Base-by-base conservation (phyloP, 1,140 invertebrate genomes). In the Hydropsyche tenuis region DNA sequence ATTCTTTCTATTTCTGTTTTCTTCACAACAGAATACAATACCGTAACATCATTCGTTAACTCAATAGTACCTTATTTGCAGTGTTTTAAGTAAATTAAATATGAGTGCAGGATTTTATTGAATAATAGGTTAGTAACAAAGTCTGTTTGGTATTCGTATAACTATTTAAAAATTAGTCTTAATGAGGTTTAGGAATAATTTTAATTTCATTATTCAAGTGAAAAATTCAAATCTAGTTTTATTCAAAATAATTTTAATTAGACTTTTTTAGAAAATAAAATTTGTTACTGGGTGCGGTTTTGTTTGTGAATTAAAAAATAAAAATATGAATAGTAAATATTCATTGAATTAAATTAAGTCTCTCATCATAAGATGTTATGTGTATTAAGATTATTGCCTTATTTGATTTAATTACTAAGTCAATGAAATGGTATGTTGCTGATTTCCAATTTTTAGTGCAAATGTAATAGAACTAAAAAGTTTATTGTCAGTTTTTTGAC, bases 381-480 rank as follows among this genome's bases (percentile, higher is more conserved):
- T 70, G 65, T 74, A 64, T 73, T 71, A 66, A 73, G 60, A 51
- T 46, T 73, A 65, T 73, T 43, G 72, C 72, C 66, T 74, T 74
- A 69, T 69, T 69, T 74, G 69, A 73, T 53, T 73, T 37, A 73
- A 73, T 30, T 37, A 37, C 30, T 37, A 72, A 12, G 27, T 43
- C 22, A 22, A 53, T 53, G 43, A 72, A 65, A 22, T 20, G 62
- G 53, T 37, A 16, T 25, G 70, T 48, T 25, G 70, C 30, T 69
- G 45, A 73, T 68, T 68, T 69, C 53, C 72, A 68, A 69, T 60
- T 68, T 12, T 69, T 73, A 73, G 72, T 73, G 72, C 72, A 73
- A 73, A 73, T 73, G 64, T 69, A 60, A 53, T 73, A 73, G 72
- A 73, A 73, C 72, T 68, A 73, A 37, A 37, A 9, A 9, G 30